Percentiles rank a stretch among this genome's conserved stretches.
phyloP scores from a whole-genome alignment of 2,797 vertebrate species.

The Manis crassicaudata region DNA sequence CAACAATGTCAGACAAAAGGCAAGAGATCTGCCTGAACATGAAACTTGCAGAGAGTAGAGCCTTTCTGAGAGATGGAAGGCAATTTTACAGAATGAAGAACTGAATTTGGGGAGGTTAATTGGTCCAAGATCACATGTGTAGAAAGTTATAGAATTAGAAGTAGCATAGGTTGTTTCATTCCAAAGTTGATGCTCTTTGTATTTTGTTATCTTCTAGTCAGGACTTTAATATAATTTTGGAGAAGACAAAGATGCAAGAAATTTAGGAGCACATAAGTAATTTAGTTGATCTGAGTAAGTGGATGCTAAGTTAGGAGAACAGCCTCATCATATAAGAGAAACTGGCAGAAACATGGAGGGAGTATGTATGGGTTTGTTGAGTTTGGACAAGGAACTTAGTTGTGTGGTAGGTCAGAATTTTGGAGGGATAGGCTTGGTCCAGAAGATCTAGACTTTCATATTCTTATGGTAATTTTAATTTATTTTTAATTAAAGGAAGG shows the following conservation, averaged over 20 bases:
- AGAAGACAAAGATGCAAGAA: background rate
- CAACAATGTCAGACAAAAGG: background rate
- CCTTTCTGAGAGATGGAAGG: background rate
- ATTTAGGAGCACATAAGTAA: background rate
- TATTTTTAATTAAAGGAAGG: constrained; percentile 74
- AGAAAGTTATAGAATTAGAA: background rate
- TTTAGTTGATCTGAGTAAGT: background rate
- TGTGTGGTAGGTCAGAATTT: background rate
- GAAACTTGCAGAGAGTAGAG: background rate
- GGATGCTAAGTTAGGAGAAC: background rate
- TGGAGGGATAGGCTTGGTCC: background rate
- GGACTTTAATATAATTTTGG: background rate
- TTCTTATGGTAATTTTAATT: constrained; percentile 65
- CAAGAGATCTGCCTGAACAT: background rate
- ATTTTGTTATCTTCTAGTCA: background rate
- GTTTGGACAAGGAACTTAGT: background rate
- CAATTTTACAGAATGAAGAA: background rate
- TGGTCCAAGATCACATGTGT: background rate
- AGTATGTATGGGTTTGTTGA: background rate
- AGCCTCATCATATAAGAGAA: background rate
- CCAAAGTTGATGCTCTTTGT: background rate
- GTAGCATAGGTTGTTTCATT: background rate
- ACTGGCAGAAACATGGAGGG: background rate
- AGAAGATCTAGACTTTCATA: background rate
- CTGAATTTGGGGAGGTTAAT: background rate